Base-by-base conservation (phyloP, 35 echinoderm and acorn worm genomes). In the Amphiura filiformis region DNA sequence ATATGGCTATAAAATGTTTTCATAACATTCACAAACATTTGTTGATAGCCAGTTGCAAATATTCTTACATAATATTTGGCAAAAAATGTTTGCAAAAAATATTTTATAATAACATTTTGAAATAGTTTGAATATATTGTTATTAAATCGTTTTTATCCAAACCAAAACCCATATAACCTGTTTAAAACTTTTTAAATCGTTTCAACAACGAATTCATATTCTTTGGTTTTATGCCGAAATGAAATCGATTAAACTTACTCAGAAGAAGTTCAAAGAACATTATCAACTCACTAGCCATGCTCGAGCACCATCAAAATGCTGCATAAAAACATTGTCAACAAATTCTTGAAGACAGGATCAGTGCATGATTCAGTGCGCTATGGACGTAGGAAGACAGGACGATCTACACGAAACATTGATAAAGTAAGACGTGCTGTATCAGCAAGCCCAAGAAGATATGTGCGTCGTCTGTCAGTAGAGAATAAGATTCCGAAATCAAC, bases 201-300 rank as follows among this genome's bases (percentile, higher is more conserved):
- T n/a, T n/a, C n/a, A n/a, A n/a, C 61, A 70, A 70, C 15, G 11
- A 30, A 30, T 30, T 3, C 15, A 70, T 13, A 70, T 70, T 70
- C 7, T 70, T 70, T 70, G 61, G 61, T 70, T 70, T 70, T 70
- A 70, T n/a, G 61, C 61, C 28, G 61, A 70, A 70, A n/a, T 23
- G 3, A 70, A 70, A 70, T 70, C 61, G 26, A n/a, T 70, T 3
- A 70, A 30, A 70, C 61, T 70, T 70, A 70, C 61, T 18, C 61
- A 70, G 26, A 18, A 70, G 26, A 70, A 70, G 61, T 70, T 70
- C 61, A 70, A 70, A 30, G 61, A 70, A 70, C 61, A 70, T 70
- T 70, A 13, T n/a, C 7, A 70, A 13, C 7, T 70, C 15, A n/a
- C n/a, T n/a, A 30, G 4, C 28, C 61, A 23, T 26, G 61, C 61